A percentile compares a stretch with the other conserved stretches of the same genome.
Conservation (phyloP, 2,113 vertebrate species). For the Oreochromis aureus region DNA sequence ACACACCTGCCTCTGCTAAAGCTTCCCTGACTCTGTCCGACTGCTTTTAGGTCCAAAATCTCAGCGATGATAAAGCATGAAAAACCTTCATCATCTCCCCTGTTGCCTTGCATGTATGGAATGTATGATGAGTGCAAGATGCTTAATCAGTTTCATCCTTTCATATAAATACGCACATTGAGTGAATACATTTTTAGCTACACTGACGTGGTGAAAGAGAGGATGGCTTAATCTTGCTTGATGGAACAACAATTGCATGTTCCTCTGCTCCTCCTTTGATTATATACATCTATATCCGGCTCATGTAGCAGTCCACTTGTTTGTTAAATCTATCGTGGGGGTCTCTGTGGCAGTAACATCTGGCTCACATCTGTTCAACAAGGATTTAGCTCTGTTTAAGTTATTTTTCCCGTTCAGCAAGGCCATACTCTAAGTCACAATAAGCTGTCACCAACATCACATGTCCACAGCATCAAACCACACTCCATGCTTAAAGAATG, state of each 20-base stretch:
- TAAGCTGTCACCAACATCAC: slow-evolving; percentile 59
- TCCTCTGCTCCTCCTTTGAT: slow-evolving; percentile 43
- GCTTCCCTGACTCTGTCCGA: slow-evolving; percentile 4
- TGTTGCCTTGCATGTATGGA: not conserved
- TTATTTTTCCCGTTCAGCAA: slow-evolving; percentile 59
- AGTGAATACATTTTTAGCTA: not conserved
- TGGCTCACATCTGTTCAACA: slow-evolving; percentile 71
- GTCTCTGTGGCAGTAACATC: slow-evolving; percentile 62
- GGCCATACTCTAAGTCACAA: slow-evolving; percentile 40
- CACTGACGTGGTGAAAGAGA: slow-evolving; percentile 25
- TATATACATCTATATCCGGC: slow-evolving; percentile 40
- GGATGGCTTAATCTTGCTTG: slow-evolving; percentile 35
- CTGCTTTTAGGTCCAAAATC: not conserved
- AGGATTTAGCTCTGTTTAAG: slow-evolving; percentile 70
- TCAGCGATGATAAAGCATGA: not conserved
- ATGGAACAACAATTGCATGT: slow-evolving; percentile 41
- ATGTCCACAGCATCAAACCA: not conserved
- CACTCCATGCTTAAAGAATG: not conserved
- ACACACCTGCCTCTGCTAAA: slow-evolving; percentile 31
- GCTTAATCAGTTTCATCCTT: not conserved
- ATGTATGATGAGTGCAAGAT: not conserved
- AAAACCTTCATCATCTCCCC: not conserved
- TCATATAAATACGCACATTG: not conserved
- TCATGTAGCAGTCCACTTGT: slow-evolving; percentile 21
- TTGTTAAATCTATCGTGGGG: slow-evolving; percentile 49